Percentiles rank a stretch among this genome's conserved stretches.
phyloP scores from a whole-genome alignment of 2,888 invertebrate genomes.

The Chesias legatella region DNA sequence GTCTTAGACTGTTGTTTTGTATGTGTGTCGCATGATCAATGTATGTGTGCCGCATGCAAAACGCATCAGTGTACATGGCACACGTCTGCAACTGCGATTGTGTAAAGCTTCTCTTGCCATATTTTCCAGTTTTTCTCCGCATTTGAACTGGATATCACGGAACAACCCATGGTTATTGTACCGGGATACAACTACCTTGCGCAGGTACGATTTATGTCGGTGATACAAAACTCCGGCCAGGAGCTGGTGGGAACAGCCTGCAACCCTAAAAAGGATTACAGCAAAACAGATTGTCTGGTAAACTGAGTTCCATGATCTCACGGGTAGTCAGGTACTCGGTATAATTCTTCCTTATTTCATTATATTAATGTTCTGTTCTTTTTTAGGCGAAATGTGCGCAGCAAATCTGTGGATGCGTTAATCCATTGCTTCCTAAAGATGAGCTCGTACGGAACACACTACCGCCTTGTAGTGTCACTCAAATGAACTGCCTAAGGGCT shows the following conservation, averaged over 20 bases:
- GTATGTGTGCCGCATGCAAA: too few species aligned
- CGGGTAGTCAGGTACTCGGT: background rate
- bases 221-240: constrained; percentile 38
- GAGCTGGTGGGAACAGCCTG: constrained; percentile 39
- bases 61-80: too few species aligned
- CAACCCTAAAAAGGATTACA: constrained; percentile 32
- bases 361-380: background rate
- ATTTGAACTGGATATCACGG: constrained; percentile 47
- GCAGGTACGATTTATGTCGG: constrained; percentile 42
- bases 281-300: constrained; percentile 40
- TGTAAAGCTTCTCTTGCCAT: too few species aligned
- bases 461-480: constrained; percentile 42
- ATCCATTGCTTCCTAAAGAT: constrained; percentile 36
- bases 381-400: constrained; percentile 55
- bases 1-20: too few species aligned
- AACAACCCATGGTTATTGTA: constrained; percentile 33
- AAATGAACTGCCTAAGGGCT: constrained; percentile 33
- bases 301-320: background rate
- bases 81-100: background rate
- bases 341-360: background rate
- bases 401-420: constrained; percentile 51
- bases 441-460: constrained; percentile 7
- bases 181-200: constrained; percentile 47
- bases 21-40: too few species aligned
- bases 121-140: constrained; percentile 47